A percentile compares a stretch with the other conserved stretches of the same genome.
Conservation (phyloP, 2,113 vertebrate genomes). For the Melanocharis versteri region DNA sequence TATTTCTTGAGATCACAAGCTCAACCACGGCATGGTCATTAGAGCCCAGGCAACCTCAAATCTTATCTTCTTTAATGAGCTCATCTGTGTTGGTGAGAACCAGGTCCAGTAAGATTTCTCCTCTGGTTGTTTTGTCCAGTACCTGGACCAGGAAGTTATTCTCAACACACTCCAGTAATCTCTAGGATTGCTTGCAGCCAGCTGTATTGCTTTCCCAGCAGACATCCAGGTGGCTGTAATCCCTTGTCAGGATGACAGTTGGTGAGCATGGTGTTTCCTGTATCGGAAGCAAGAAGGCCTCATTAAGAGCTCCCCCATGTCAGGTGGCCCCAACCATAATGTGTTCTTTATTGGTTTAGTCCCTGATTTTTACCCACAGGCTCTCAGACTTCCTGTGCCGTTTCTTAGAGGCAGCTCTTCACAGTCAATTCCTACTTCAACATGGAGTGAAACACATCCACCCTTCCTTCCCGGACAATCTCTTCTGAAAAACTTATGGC, state of each 20-base stretch:
- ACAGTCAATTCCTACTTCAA: not conserved
- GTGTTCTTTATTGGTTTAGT: not conserved
- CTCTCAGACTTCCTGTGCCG: not conserved
- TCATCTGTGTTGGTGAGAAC: not conserved
- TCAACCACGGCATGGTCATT: fast-evolving
- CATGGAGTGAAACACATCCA: not conserved
- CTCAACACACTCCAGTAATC: not conserved
- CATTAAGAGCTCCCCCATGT: not conserved
- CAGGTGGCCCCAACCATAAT: fast-evolving
- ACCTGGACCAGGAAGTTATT: not conserved
- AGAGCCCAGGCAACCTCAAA: not conserved
- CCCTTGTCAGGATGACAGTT: fast-evolving
- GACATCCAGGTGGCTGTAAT: not conserved
- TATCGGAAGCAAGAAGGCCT: not conserved
- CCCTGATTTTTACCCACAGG: not conserved
- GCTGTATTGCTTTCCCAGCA: not conserved
- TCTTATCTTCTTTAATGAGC: not conserved
- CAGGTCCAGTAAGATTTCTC: not conserved
- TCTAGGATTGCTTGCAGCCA: not conserved
- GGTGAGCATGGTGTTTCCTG: not conserved
- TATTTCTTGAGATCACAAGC: not conserved
- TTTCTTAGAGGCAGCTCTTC: not conserved
- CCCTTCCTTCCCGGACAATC: not conserved
- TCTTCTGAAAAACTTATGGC: not conserved
- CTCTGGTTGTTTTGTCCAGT: not conserved